Conservation (phyloP, 2,888 invertebrate species). For the Gastracanthus pulcherrimus region DNA sequence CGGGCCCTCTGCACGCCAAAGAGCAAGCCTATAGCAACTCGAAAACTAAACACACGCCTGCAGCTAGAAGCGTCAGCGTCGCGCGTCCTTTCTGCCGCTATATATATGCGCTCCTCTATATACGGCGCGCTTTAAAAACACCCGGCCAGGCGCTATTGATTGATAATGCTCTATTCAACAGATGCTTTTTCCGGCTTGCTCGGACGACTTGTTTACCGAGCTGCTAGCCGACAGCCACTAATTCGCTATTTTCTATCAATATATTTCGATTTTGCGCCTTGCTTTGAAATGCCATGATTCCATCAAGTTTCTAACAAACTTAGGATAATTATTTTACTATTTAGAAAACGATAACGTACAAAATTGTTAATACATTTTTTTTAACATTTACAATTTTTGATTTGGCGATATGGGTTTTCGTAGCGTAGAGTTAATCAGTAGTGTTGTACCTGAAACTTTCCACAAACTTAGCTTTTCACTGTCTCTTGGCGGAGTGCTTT, state of each 20-base stretch:
- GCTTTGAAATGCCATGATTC: too few relatives aligned
- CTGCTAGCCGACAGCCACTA: neutral
- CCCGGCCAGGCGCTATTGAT: neutral
- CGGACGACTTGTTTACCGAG: neutral
- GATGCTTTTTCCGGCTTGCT: neutral
- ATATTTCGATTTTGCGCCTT: neutral
- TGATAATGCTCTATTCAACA: constrained; percentile 10
- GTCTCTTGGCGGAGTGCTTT: too few relatives aligned
- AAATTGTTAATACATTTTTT: too few relatives aligned
- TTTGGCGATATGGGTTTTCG: too few relatives aligned
- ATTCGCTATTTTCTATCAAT: neutral
- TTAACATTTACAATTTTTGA: too few relatives aligned
- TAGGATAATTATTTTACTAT: too few relatives aligned
- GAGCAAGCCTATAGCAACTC: neutral
- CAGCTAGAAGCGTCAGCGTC: neutral
- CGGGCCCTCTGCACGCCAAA: neutral
- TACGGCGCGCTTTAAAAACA: constrained; percentile 3
- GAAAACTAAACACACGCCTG: neutral
- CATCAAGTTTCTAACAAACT: too few relatives aligned
- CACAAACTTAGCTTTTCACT: too few relatives aligned
- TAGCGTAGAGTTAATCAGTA: too few relatives aligned
- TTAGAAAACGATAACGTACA: too few relatives aligned
- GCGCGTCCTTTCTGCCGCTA: neutral
- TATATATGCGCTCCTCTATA: neutral
- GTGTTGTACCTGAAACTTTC: too few relatives aligned